Evolutionary conservation across 2,888 invertebrate genomes (phyloP).

Genomic region (Vesta saturnalis): DNA sequence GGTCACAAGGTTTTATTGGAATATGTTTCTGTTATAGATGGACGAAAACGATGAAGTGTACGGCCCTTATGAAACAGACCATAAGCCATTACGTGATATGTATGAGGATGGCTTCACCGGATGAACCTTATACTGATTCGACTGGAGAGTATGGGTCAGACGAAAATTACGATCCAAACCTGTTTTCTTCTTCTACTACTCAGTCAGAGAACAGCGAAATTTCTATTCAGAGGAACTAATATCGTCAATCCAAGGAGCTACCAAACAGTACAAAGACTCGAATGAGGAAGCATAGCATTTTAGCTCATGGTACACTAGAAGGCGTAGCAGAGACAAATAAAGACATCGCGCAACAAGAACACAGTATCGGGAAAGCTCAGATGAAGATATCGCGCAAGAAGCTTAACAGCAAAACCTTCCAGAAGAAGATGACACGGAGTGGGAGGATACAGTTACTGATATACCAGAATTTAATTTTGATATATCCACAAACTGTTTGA

Average conservation of each 20-base stretch:
- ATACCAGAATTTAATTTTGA: too few species aligned
- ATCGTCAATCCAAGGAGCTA: neutral
- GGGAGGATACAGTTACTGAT: slow-evolving; percentile 28
- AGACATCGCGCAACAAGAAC: neutral
- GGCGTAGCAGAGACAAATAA: neutral
- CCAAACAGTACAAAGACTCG: neutral
- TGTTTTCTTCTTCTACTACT: neutral
- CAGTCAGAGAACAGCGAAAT: neutral
- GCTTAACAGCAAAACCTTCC: neutral
- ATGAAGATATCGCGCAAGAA: neutral
- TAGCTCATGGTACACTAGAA: neutral
- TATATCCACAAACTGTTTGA: too few species aligned
- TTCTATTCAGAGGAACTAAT: neutral
- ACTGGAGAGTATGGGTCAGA: neutral
- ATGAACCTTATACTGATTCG: too few species aligned
- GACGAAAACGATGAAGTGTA: too few species aligned
- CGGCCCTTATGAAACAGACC: too few species aligned
- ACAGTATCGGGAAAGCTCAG: neutral
- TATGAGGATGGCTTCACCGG: too few species aligned
- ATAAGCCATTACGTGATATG: too few species aligned
- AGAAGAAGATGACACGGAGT: slow-evolving; percentile 35
- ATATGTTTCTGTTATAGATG: too few species aligned
- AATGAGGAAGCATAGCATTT: neutral
- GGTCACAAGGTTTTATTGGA: too few species aligned
- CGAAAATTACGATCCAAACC: neutral